phyloP scores from a whole-genome alignment of 1,140 invertebrate genomes.

The Drosophila bocki region DNA sequence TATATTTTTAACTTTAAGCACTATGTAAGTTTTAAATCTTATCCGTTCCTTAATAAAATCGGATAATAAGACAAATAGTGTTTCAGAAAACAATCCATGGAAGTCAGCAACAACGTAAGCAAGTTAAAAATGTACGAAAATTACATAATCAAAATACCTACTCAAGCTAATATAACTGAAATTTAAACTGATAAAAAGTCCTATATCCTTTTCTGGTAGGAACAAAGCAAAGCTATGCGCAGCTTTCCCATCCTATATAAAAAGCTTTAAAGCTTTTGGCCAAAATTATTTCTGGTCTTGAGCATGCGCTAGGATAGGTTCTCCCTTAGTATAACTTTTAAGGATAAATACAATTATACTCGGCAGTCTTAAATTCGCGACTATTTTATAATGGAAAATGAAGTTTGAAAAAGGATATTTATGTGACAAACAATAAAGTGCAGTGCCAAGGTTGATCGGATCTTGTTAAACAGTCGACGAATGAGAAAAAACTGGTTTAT shows the following conservation, averaged over 20 bases:
- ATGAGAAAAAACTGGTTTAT: conserved; percentile 2
- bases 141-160: not conserved
- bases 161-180: not conserved
- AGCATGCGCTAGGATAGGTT: conserved; percentile 51
- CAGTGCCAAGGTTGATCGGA: conserved; percentile 1
- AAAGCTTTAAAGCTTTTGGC: conserved; percentile 49
- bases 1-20: no score
- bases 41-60: no score
- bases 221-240: not conserved
- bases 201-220: not conserved
- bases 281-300: conserved; percentile 35
- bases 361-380: conserved; percentile 58
- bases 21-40: no score
- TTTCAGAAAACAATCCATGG: no score
- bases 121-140: not conserved
- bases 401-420: conserved; percentile 9
- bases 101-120: not conserved
- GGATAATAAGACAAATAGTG: no score
- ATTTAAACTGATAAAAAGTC: not conserved
- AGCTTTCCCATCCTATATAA: conserved; percentile 2
- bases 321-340: conserved; percentile 55
- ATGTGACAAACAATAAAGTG: conserved; percentile 20
- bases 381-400: conserved; percentile 62
- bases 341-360: conserved; percentile 80
- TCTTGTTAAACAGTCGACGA: not conserved